phyloP scores from a whole-genome alignment of 2,888 invertebrate species.

The Orthonychiurus folsomi region DNA sequence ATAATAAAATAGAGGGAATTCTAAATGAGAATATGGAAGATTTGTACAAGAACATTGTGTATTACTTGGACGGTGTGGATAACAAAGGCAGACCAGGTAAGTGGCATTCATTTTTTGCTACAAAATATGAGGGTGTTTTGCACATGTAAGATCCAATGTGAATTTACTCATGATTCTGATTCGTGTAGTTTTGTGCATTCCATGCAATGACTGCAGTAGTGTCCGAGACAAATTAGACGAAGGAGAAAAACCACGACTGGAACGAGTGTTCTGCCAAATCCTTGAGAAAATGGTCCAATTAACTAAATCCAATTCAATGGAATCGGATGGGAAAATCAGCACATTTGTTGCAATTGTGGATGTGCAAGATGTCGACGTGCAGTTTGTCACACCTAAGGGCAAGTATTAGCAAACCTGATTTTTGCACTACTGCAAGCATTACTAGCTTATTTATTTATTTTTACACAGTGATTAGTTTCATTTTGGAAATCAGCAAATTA shows the following conservation, averaged over 20 bases:
- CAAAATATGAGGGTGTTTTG: no score
- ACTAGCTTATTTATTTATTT: neutral
- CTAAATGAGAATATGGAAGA: slow-evolving; percentile 10
- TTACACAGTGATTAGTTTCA: neutral
- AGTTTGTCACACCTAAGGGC: neutral
- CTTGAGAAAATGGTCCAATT: neutral
- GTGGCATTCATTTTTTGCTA: neutral
- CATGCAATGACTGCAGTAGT: neutral
- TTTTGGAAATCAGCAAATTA: neutral
- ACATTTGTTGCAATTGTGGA: neutral
- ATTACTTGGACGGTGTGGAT: slow-evolving; percentile 11
- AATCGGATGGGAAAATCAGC: neutral
- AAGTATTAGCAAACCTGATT: neutral
- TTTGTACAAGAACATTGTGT: slow-evolving; percentile 5
- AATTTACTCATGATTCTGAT: slow-evolving; percentile 2
- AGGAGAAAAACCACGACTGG: neutral
- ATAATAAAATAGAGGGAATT: slow-evolving; percentile 8
- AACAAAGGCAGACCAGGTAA: slow-evolving; percentile 9
- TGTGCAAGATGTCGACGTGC: neutral
- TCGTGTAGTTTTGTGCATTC: neutral
- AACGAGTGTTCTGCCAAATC: neutral
- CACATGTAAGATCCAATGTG: neutral
- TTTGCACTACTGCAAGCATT: neutral
- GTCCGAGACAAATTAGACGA: slow-evolving; percentile 3
- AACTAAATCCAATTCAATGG: neutral